These are phyloP conservation scores for Montifringilla adamsi DNA, from an alignment of 2,113 vertebrate species.

Conservation along the genomic window DNA sequence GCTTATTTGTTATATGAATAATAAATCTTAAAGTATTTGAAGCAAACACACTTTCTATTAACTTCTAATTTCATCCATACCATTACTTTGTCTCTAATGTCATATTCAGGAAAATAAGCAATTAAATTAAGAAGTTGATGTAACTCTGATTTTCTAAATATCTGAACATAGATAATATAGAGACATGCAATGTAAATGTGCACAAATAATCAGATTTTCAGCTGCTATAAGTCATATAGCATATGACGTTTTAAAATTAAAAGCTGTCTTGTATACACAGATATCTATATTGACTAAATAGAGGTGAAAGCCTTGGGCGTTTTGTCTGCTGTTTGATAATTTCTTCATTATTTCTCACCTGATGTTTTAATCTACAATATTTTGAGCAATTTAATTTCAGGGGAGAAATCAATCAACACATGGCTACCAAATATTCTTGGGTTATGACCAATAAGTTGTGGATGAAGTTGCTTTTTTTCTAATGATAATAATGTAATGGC, in stretches of 20 bases:
- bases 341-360: neutral
- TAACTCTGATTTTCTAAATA: neutral
- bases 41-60: neutral
- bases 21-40: neutral
- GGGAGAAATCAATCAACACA: neutral
- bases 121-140: neutral
- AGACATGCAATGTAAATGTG: neutral
- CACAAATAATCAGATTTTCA: neutral
- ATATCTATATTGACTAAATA: neutral
- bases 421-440: neutral
- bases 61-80: neutral
- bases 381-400: neutral
- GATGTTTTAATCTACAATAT: neutral
- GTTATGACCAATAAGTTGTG: neutral
- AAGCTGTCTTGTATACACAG: neutral
- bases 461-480: neutral
- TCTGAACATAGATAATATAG: neutral
- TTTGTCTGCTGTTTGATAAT: neutral
- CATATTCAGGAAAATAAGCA: neutral
- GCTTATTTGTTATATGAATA: neutral
- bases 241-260: neutral
- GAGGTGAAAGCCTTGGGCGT: neutral
- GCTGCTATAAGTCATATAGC: neutral
- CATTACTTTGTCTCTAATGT: neutral
- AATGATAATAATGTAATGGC: neutral